Base-by-base conservation (phyloP, 2,797 vertebrate genomes). In the Schizopygopsis pylzovi region DNA sequence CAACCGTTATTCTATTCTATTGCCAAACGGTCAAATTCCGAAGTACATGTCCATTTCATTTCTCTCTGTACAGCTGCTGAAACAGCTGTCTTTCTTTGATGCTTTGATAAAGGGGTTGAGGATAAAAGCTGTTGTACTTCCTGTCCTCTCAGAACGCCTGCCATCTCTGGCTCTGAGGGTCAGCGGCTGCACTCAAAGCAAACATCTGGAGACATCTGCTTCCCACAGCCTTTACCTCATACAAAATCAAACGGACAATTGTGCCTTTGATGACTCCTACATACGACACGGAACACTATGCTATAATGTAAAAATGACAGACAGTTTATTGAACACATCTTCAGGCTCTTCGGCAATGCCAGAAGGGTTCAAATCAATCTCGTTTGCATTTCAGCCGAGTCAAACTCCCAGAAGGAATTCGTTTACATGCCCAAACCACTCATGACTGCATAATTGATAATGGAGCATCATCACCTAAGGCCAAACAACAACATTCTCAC, bases 11-110 rank as follows among this genome's bases (percentile, higher is more conserved):
- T 78, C 52, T 67, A 10, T 41, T 41, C 39, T 41, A 41, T 7
- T 41, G 6, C 82, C 65, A 39, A 72, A 79, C 43, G 4, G 54
- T 81, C 75, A 61, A 79, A 86, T 52, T 91, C 88, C 87, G 90
- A 90, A 86, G 83, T 59, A 78, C 89, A 88, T 65, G 16, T 73
- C 39, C 61, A 79, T 68, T 79, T 86, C 54, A 33, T 76, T 71
- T 85, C 59, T 89, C 68, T 86, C 75, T 85, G 54, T 85, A 85
- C 88, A 91, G 88, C 90, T 91, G 89, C 87, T 89, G 86, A 90
- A 91, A 92, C 91, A 92, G 87, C 90, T 91, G 90, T 86, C 75
- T 82, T 85, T 84, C 65, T 88, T 84, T 78, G 47, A 54, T 20
- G 16, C 56, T 87, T 79, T 73, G 47, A 54, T 20, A 22, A 5